These are phyloP conservation scores for Enteromius afrohamiltoni DNA, from an alignment of 2,797 vertebrate genomes.

Conservation along the genomic window DNA sequence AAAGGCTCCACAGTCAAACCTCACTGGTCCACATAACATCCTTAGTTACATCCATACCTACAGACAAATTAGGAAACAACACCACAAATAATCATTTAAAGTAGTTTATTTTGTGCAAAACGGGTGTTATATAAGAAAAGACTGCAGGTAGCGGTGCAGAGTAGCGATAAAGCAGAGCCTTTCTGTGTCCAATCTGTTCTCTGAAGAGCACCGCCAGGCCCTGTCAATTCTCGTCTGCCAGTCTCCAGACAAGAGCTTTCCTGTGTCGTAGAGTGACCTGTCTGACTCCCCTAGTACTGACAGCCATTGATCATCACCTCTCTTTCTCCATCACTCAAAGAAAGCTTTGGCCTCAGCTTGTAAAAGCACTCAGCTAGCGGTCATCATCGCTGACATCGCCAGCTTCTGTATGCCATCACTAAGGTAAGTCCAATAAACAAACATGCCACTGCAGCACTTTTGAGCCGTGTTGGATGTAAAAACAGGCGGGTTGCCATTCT, in stretches of 20 bases:
- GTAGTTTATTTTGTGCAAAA: no score
- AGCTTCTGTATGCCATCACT: conserved; percentile 40
- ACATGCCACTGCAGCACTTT: conserved; percentile 21
- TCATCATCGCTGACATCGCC: conserved; percentile 45
- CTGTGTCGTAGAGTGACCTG: conserved; percentile 51
- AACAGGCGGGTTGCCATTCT: background rate
- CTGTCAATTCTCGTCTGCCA: conserved; percentile 50
- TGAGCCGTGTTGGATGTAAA: conserved; percentile 30
- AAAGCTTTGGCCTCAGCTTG: conserved; percentile 29
- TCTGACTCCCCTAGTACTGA: conserved; percentile 51
- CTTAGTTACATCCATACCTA: no score
- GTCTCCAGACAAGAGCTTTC: conserved; percentile 51
- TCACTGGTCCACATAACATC: no score
- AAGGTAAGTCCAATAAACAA: conserved; percentile 44
- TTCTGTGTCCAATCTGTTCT: conserved; percentile 49
- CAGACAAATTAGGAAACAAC: no score
- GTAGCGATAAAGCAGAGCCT: conserved; percentile 51
- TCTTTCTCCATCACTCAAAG: conserved; percentile 46
- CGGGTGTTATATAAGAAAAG: background rate
- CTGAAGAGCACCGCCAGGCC: conserved; percentile 38
- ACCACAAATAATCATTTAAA: no score
- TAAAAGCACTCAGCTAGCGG: conserved; percentile 53
- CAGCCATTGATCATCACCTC: conserved; percentile 58
- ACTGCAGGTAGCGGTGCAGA: conserved; percentile 25
- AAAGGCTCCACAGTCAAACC: no score